These are phyloP conservation scores for Tricholaema leucomelas DNA, from an alignment of 2,113 vertebrate species.

Conservation along the genomic window DNA sequence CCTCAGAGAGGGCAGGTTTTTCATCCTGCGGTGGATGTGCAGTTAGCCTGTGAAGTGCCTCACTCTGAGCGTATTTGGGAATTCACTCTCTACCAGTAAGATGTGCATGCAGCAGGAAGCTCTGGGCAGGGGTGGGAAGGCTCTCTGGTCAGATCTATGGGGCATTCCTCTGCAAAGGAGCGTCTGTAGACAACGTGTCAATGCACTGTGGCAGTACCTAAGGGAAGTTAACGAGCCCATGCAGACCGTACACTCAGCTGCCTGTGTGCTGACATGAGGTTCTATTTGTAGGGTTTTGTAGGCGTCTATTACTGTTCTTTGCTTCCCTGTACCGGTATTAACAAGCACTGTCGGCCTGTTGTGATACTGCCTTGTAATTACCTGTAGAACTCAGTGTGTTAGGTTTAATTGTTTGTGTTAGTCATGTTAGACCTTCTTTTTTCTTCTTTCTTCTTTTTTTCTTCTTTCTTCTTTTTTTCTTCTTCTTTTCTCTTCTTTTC, in stretches of 20 bases:
- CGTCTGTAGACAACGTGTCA: background rate
- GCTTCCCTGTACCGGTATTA: background rate
- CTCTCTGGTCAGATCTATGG: background rate
- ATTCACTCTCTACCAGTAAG: background rate
- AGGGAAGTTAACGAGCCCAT: background rate
- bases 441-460: no score
- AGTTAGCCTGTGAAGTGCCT: background rate
- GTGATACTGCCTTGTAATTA: background rate
- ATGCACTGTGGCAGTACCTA: background rate
- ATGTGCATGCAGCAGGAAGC: background rate
- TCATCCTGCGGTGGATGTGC: background rate
- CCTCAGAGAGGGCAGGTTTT: background rate
- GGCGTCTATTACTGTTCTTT: background rate
- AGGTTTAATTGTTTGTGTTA: background rate
- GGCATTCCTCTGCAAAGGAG: background rate
- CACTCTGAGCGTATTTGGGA: background rate
- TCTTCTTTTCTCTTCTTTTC: no score
- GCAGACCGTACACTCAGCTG: background rate
- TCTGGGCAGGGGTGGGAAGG: background rate
- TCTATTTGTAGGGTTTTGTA: background rate
- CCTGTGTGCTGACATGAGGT: accelerated
- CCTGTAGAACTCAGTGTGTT: background rate
- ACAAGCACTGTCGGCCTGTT: background rate
- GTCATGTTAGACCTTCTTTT: background rate
- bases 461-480: no score